Evolutionary conservation across 2,888 invertebrate genomes (phyloP), one percentile per base, ranked within the genome.

Genomic region (Mesoligia furuncula): DNA sequence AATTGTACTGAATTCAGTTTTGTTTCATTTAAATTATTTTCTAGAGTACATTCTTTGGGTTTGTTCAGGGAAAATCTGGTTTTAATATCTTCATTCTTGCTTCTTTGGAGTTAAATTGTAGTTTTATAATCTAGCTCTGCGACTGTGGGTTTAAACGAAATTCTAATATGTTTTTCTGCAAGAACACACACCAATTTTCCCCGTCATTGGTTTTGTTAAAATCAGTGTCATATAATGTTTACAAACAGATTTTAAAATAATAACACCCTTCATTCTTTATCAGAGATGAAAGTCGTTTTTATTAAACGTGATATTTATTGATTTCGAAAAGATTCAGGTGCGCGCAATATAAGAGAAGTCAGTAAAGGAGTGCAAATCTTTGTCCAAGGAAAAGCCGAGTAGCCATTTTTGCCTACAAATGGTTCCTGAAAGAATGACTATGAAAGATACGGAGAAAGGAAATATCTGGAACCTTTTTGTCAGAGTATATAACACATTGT

Each of bases 21-120:
- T 62, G 81, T 71, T 79, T 84, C 61, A 65, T 76, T 84, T 65
- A 78, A 78, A 83, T 84, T 86, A 76, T 82, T 82, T 73, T 74
- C 71, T 76, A 39, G 17, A 66, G 59, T 42, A 81, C 48, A 81
- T 81, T 77, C 64, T 65, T 65, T 31, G 48, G 42, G 59, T 84
- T 84, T n/a, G 59, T 70, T 73, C 59, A 0, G 48, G 36, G 45
- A 54, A 61, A 64, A 75, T 76, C 65, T 72, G n/a, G 73, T 68
- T 79, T 84, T 75, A 72, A 75, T 80, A 57, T 82, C 82, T 74
- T 71, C 39, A 57, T 62, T 70, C 69, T 74, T 69, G 67, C 31
- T 76, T 68, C 76, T 57, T 79, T 45, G 51, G 20, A 83, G 48
- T 72, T 64, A 15, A 42, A 59, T 64, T 72, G n/a, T 64, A 36